Conservation (phyloP, 2,797 vertebrate species). For the Onychomys arenicola region DNA sequence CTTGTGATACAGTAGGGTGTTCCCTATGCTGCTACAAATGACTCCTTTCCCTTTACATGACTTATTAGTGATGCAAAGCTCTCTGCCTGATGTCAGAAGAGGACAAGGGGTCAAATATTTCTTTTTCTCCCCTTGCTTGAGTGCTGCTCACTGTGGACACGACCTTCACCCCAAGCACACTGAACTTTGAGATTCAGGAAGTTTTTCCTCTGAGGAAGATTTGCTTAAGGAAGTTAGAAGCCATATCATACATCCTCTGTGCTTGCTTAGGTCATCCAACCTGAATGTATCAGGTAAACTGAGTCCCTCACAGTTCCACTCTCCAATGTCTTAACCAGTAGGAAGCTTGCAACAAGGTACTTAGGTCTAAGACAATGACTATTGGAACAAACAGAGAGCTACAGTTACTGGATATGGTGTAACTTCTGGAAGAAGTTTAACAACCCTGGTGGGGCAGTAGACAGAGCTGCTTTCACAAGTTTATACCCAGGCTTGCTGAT, state of each 20-base stretch:
- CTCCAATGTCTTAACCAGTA: neutral
- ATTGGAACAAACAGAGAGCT: neutral
- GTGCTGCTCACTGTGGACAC: neutral
- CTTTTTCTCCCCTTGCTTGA: neutral
- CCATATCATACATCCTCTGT: neutral
- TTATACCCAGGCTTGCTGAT: too few relatives aligned
- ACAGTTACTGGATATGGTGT: too few relatives aligned
- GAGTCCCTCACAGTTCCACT: neutral
- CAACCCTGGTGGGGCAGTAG: too few relatives aligned
- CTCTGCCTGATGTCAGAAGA: neutral
- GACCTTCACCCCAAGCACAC: neutral
- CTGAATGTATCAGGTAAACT: neutral
- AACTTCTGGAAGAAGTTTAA: neutral
- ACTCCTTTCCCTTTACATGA: slow-evolving; percentile 5
- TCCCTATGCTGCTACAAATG: neutral
- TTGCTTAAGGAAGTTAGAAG: neutral
- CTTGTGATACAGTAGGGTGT: neutral
- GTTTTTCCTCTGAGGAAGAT: neutral
- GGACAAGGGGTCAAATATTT: neutral
- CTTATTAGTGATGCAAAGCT: slow-evolving; percentile 13
- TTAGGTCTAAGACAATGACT: neutral
- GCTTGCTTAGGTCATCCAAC: neutral
- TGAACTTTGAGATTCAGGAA: slow-evolving; percentile 34
- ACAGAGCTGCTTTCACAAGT: too few relatives aligned
- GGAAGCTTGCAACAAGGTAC: neutral